Evolutionary conservation across 2,888 invertebrate species (phyloP).

Genomic region (Lasiommata megera): DNA sequence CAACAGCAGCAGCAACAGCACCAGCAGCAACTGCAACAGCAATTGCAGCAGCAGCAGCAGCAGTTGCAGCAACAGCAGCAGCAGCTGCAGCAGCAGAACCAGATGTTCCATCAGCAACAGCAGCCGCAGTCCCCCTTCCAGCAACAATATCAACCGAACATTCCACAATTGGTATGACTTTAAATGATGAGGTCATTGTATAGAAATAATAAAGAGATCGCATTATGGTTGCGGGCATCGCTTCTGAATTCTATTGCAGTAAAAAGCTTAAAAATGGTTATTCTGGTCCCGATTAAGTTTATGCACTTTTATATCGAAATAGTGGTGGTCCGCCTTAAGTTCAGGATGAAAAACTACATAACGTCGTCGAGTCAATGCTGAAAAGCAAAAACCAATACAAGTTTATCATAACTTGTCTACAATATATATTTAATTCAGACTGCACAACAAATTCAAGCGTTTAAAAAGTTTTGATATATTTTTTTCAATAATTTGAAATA

Average conservation of each 20-base stretch:
- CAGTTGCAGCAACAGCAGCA: constrained; percentile 62
- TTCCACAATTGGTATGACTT: constrained; percentile 76
- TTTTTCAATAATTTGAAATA: no score
- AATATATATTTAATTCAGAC: no score
- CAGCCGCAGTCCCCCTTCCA: constrained; percentile 73
- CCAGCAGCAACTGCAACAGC: constrained; percentile 60
- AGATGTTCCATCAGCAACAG: constrained; percentile 55
- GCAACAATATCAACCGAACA: constrained; percentile 69
- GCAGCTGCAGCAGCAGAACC: constrained; percentile 56
- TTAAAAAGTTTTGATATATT: no score
- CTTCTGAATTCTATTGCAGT: constrained; percentile 12
- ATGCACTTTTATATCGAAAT: no score
- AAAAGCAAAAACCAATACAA: no score
- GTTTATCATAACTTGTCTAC: no score
- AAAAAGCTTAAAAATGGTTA: constrained; percentile 7
- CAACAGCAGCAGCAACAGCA: constrained; percentile 68
- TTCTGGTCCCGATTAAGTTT: neutral
- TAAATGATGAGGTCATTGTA: neutral
- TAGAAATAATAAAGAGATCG: neutral
- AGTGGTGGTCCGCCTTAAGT: no score
- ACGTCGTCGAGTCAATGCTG: no score
- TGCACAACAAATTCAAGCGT: no score
- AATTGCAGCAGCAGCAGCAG: constrained; percentile 77
- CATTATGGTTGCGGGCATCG: constrained; percentile 18
- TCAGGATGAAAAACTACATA: no score